These are phyloP conservation scores for Proterorhinus semilunaris DNA, from an alignment of 2,113 vertebrate species.

Conservation along the genomic window DNA sequence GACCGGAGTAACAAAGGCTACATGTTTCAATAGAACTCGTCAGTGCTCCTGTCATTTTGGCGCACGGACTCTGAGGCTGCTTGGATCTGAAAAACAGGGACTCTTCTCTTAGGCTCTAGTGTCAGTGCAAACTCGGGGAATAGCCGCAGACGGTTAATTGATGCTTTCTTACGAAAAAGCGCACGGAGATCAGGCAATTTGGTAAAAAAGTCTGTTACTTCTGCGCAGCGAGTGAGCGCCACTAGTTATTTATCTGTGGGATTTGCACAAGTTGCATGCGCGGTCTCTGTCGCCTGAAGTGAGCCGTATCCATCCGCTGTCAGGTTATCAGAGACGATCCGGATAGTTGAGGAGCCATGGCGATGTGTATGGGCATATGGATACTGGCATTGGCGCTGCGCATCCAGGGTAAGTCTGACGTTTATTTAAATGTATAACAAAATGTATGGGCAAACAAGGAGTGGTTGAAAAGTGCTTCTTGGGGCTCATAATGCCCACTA, in stretches of 20 bases:
- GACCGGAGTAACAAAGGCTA: conserved; percentile 61
- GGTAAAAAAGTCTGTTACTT: conserved; percentile 38
- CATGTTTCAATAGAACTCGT: conserved; percentile 39
- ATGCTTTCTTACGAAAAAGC: conserved; percentile 44
- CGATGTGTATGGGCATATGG: conserved; percentile 69
- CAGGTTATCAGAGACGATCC: conserved; percentile 59
- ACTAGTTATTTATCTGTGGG: conserved; percentile 47
- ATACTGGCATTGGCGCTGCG: conserved; percentile 69
- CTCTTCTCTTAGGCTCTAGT: conserved; percentile 23
- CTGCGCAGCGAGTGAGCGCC: conserved; percentile 24
- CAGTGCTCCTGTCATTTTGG: not conserved
- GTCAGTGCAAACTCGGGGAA: conserved; percentile 44
- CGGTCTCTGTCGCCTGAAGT: conserved; percentile 57
- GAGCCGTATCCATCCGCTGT: conserved; percentile 47
- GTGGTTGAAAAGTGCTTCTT: conserved; percentile 6
- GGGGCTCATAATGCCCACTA: not conserved
- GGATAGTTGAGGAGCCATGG: conserved; percentile 75
- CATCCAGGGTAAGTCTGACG: conserved; percentile 69
- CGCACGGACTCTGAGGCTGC: conserved; percentile 23
- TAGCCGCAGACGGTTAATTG: conserved; percentile 42
- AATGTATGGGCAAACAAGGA: not conserved
- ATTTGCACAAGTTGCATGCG: conserved; percentile 75
- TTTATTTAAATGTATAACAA: not conserved
- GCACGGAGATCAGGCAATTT: conserved; percentile 43
- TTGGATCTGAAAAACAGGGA: conserved; percentile 41